These are phyloP conservation scores for Dromaius novaehollandiae DNA, from an alignment of 2,113 vertebrate genomes.

Conservation along the genomic window DNA sequence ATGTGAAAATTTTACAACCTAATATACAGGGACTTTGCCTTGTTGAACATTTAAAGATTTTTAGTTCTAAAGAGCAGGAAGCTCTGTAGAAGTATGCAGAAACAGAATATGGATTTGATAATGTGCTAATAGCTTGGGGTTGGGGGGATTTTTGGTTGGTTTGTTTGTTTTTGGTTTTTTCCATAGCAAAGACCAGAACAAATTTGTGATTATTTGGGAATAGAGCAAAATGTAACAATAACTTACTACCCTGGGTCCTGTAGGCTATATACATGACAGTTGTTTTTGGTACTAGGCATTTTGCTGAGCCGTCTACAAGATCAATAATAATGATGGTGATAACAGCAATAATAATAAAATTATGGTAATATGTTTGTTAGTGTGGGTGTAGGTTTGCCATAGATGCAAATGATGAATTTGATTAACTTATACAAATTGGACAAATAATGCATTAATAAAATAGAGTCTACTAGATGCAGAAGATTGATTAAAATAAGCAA, in stretches of 20 bases:
- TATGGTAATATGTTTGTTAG: not conserved
- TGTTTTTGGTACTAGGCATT: not conserved
- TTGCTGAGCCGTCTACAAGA: not conserved
- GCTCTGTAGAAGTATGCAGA: not conserved
- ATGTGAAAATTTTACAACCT: not conserved
- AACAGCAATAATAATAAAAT: not conserved
- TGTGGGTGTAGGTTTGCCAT: not conserved
- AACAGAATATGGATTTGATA: not conserved
- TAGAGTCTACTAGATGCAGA: not conserved
- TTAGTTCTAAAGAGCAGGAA: not conserved
- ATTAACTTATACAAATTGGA: not conserved
- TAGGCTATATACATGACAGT: not conserved
- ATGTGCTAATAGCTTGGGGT: not conserved
- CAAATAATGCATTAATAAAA: not conserved
- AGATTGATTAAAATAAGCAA: not conserved
- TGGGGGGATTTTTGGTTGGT: too few relatives aligned
- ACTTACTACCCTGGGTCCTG: not conserved
- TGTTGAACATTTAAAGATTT: not conserved
- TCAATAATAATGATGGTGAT: not conserved
- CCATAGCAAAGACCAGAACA: not conserved
- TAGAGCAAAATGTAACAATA: not conserved
- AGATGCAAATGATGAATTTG: not conserved
- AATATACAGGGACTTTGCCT: not conserved
- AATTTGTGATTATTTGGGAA: not conserved
- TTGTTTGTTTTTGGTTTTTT: not conserved